A percentile compares a stretch with the other conserved stretches of the same genome.
phyloP scores from a whole-genome alignment of 2,888 invertebrate species.

The Leptodirus hochenwartii region DNA sequence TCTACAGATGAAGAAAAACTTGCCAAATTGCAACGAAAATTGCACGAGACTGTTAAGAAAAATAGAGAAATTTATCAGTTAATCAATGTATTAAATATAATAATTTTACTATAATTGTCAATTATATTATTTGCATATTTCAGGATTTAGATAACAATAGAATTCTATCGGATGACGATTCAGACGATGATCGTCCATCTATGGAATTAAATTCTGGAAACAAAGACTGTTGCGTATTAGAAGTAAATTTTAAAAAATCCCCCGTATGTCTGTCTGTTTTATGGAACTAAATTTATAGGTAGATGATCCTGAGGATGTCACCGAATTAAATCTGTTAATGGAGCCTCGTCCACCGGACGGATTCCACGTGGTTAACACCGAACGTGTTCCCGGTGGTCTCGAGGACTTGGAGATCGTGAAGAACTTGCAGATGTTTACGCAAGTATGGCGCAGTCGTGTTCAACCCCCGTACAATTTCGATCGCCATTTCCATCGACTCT shows the following conservation, averaged over 20 bases:
- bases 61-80: conserved; percentile 54
- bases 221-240: conserved; percentile 64
- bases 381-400: conserved; percentile 56
- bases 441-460: conserved; percentile 55
- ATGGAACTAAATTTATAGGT: conserved; percentile 29
- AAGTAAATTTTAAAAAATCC: conserved; percentile 29
- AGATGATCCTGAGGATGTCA: conserved; percentile 68
- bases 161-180: conserved; percentile 40
- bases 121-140: conserved; percentile 1
- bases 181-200: conserved; percentile 46
- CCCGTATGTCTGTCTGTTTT: background rate
- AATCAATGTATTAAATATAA: conserved; percentile 24
- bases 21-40: conserved; percentile 46
- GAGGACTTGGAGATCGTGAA: conserved; percentile 45
- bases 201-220: conserved; percentile 52
- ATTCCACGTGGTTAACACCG: conserved; percentile 63
- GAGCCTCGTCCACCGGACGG: conserved; percentile 58
- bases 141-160: conserved; percentile 17
- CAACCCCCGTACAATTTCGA: conserved; percentile 28
- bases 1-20: conserved; percentile 45
- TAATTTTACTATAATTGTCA: background rate
- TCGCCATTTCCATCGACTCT: conserved; percentile 35
- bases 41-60: conserved; percentile 49
- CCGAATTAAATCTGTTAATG: conserved; percentile 52
- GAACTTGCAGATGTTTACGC: conserved; percentile 70